phyloP scores from a whole-genome alignment of 2,888 invertebrate genomes.

The Lathronympha strigana region DNA sequence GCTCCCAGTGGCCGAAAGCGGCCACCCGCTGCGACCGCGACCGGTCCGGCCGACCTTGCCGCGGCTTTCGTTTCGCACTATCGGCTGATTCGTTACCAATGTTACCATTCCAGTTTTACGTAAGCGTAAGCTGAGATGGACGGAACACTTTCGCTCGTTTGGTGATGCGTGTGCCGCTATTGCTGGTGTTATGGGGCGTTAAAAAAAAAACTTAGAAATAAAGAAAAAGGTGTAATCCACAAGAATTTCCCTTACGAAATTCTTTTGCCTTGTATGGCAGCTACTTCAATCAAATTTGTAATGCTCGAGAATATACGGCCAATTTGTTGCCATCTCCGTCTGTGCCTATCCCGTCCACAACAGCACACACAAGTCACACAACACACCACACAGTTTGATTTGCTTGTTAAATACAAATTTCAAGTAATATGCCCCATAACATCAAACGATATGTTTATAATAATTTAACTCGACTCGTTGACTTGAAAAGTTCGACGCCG shows the following conservation, averaged over 20 bases:
- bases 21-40: slow-evolving; percentile 54
- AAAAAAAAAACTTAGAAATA: too few relatives aligned
- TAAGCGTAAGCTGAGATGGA: slow-evolving; percentile 35
- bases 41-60: slow-evolving; percentile 63
- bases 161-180: slow-evolving; percentile 19
- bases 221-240: too few relatives aligned
- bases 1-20: slow-evolving; percentile 47
- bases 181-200: too few relatives aligned
- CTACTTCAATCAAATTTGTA: too few relatives aligned
- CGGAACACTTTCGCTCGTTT: slow-evolving; percentile 36
- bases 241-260: too few relatives aligned
- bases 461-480: too few relatives aligned
- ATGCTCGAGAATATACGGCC: too few relatives aligned
- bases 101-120: slow-evolving; percentile 55
- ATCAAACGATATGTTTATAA: slow-evolving; percentile 19
- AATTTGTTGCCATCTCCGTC: too few relatives aligned
- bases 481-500: slow-evolving; percentile 22
- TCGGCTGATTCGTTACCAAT: slow-evolving; percentile 52
- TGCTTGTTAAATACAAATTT: slow-evolving; percentile 1
- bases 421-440: neutral
- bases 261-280: too few relatives aligned
- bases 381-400: neutral
- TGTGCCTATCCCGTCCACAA: too few relatives aligned
- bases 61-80: slow-evolving; percentile 64
- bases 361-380: neutral